Conservation (phyloP, 2,797 vertebrate genomes). For the Kryptolebias ocellatus region DNA sequence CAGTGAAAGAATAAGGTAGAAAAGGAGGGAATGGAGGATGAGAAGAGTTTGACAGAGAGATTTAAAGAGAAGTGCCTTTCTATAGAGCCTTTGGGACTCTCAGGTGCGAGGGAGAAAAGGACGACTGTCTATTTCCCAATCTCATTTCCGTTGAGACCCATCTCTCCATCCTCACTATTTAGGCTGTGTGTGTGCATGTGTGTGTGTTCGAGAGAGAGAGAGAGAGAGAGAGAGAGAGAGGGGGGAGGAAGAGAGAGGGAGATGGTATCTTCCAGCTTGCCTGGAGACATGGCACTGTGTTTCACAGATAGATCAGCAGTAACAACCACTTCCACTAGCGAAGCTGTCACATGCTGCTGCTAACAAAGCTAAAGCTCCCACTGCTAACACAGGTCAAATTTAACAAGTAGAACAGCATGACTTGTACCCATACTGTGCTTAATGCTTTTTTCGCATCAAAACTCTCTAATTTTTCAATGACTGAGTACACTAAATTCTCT, state of each 20-base stretch:
- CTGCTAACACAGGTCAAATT: conserved; percentile 72
- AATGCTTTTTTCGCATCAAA: conserved; percentile 53
- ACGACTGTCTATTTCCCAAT: conserved; percentile 66
- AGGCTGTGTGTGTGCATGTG: conserved; percentile 19
- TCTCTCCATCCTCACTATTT: conserved; percentile 52
- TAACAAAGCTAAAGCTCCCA: conserved; percentile 74
- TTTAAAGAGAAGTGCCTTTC: conserved; percentile 60
- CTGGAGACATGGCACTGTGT: conserved; percentile 71
- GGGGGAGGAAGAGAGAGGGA: conserved; percentile 1
- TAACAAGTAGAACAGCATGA: conserved; percentile 72
- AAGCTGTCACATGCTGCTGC: conserved; percentile 70
- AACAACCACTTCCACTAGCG: conserved; percentile 73
- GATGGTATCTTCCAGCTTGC: conserved; percentile 70
- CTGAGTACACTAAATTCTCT: not conserved
- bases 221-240: not conserved
- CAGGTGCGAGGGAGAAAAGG: conserved; percentile 69
- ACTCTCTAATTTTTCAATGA: conserved; percentile 46
- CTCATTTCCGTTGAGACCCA: conserved; percentile 51
- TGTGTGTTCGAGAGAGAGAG: not conserved
- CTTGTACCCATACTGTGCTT: conserved; percentile 53
- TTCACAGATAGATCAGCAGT: conserved; percentile 75
- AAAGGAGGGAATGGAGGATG: conserved; percentile 38
- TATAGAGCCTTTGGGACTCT: conserved; percentile 67
- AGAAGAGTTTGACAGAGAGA: conserved; percentile 66
- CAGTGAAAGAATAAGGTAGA: conserved; percentile 62